phyloP scores from a whole-genome alignment of 1,140 invertebrate species.

The Adelges cooleyi region DNA sequence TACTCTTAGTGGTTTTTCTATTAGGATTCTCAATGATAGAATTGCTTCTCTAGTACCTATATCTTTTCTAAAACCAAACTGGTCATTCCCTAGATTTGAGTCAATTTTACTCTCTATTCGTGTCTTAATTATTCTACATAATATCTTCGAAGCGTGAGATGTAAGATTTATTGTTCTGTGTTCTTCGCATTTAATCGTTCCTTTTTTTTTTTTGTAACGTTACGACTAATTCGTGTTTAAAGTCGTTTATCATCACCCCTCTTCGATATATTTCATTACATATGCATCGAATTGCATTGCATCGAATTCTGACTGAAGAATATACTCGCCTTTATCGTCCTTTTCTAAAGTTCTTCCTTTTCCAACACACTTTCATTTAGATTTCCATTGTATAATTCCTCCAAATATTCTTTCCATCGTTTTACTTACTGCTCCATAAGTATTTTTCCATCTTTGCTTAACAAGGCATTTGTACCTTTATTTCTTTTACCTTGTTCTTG shows the following conservation, averaged over 20 bases:
- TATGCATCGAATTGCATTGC: neutral
- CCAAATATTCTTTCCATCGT: conserved; percentile 6
- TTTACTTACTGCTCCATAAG: too few species aligned
- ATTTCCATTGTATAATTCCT: neutral
- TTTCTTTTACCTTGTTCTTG: too few species aligned
- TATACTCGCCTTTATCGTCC: conserved; percentile 30
- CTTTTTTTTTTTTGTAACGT: conserved; percentile 17
- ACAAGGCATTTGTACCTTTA: too few species aligned
- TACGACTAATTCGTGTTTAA: conserved; percentile 8
- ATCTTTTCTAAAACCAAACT: neutral
- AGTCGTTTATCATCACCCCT: conserved; percentile 28
- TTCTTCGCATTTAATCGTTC: neutral
- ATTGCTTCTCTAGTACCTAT: neutral
- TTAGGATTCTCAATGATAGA: neutral
- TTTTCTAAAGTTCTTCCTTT: conserved; percentile 21
- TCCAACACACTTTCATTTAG: conserved; percentile 29
- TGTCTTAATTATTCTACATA: conserved; percentile 2
- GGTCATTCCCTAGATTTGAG: neutral
- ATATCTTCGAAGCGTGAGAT: conserved; percentile 9
- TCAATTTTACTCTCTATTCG: conserved; percentile 7
- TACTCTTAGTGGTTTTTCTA: neutral
- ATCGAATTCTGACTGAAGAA: neutral
- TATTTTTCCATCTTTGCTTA: too few species aligned
- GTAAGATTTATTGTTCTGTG: conserved; percentile 8
- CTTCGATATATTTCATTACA: conserved; percentile 29